phyloP scores from a whole-genome alignment of 1,140 invertebrate genomes.

The Anthonomus grandis region DNA sequence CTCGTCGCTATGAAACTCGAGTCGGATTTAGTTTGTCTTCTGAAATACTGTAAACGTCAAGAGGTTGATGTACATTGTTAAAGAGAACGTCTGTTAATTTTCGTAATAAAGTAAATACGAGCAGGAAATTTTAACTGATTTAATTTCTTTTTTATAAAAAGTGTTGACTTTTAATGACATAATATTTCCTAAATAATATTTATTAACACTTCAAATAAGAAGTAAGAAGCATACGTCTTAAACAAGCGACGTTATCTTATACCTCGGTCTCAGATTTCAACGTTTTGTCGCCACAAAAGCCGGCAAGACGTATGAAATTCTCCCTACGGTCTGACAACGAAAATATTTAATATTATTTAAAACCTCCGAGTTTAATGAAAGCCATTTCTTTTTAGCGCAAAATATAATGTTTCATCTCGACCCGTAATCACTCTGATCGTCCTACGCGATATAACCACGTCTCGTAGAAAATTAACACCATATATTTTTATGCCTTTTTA shows the following conservation, averaged over 20 bases:
- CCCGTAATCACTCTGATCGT: not conserved
- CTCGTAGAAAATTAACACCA: constrained; percentile 1
- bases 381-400: constrained; percentile 2
- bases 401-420: constrained; percentile 4
- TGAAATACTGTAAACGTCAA: too few relatives aligned
- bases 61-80: too few relatives aligned
- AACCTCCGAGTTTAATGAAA: not conserved
- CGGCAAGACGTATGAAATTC: not conserved
- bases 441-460: not conserved
- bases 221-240: too few relatives aligned
- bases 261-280: not conserved
- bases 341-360: constrained; percentile 2
- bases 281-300: not conserved
- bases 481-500: constrained; percentile 4
- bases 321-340: not conserved
- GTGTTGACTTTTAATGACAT: too few relatives aligned
- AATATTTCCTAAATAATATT: too few relatives aligned
- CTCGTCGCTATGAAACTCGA: too few relatives aligned
- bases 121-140: too few relatives aligned
- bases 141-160: too few relatives aligned
- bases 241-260: too few relatives aligned
- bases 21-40: constrained; percentile 10
- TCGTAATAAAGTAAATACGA: too few relatives aligned
- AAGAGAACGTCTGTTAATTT: too few relatives aligned
- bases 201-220: too few relatives aligned